Conservation (phyloP, 2,113 vertebrate genomes). For the Salvelinus sp. region DNA sequence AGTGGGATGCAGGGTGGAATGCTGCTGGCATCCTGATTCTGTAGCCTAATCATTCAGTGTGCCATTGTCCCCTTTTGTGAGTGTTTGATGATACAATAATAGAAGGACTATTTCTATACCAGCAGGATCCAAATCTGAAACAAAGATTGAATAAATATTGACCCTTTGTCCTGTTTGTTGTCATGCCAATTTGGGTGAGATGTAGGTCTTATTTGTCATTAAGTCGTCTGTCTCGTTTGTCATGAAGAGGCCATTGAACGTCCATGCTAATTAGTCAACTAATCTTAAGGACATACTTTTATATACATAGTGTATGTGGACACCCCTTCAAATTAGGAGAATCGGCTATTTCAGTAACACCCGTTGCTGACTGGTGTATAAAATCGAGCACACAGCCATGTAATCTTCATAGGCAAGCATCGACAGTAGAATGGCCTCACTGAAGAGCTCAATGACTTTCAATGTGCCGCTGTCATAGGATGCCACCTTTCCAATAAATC, state of each 20-base stretch:
- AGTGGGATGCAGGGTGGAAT: no score
- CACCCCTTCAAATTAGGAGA: no score
- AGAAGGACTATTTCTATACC: no score
- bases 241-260: slow-evolving; percentile 61
- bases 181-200: slow-evolving; percentile 55
- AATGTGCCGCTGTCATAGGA: no score
- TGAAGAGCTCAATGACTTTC: no score
- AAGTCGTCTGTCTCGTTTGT: slow-evolving; percentile 22
- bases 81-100: slow-evolving; percentile 53
- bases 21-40: neutral
- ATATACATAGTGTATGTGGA: neutral
- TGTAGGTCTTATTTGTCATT: slow-evolving; percentile 44
- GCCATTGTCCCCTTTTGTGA: slow-evolving; percentile 41
- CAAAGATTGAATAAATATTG: slow-evolving; percentile 28
- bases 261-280: slow-evolving; percentile 59
- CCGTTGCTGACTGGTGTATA: no score
- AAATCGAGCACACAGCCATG: no score
- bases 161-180: slow-evolving; percentile 65
- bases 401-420: no score
- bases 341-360: no score
- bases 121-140: neutral
- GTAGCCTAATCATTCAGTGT: neutral
- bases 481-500: no score
- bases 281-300: neutral
- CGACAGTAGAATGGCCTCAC: no score